Percentiles rank a stretch among this genome's conserved stretches.
Conservation (phyloP, 1,140 invertebrate genomes). For the Lasaia peninsularis region DNA sequence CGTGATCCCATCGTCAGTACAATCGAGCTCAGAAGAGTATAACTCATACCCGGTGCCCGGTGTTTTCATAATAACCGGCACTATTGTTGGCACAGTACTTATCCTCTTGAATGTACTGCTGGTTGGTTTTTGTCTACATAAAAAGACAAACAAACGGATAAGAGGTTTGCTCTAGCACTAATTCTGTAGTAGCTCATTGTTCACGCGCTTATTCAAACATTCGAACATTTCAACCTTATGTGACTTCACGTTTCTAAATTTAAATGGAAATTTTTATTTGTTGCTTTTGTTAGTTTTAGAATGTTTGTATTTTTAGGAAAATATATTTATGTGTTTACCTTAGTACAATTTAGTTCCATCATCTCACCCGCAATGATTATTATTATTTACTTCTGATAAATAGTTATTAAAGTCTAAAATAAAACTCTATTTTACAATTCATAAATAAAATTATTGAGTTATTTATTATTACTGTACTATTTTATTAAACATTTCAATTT, state of each 20-base stretch:
- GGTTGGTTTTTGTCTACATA: conserved; percentile 91
- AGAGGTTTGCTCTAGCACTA: conserved; percentile 73
- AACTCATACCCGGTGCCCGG: conserved; percentile 68
- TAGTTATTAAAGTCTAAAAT: too few relatives aligned
- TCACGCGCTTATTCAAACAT: conserved; percentile 7
- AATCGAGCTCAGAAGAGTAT: conserved; percentile 71
- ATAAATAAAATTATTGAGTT: too few relatives aligned
- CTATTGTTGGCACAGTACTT: conserved; percentile 78
- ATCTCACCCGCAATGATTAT: too few relatives aligned
- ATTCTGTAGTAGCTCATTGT: conserved; percentile 12
- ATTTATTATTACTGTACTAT: too few relatives aligned
- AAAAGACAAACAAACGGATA: conserved; percentile 84
- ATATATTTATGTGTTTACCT: background rate
- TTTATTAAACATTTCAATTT: too few relatives aligned
- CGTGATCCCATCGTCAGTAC: conserved; percentile 68
- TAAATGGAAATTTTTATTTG: background rate
- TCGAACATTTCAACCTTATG: conserved; percentile 2
- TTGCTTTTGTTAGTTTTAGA: background rate
- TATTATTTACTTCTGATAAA: too few relatives aligned
- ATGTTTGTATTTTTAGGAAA: background rate
- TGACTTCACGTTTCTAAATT: conserved; percentile 4
- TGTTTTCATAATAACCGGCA: conserved; percentile 73
- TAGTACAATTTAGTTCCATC: too few relatives aligned
- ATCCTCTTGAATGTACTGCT: conserved; percentile 91
- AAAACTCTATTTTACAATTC: too few relatives aligned